Evolutionary conservation across 1,140 invertebrate species (phyloP), one percentile per base, ranked within the genome.

Genomic region (Lasaia peninsularis): DNA sequence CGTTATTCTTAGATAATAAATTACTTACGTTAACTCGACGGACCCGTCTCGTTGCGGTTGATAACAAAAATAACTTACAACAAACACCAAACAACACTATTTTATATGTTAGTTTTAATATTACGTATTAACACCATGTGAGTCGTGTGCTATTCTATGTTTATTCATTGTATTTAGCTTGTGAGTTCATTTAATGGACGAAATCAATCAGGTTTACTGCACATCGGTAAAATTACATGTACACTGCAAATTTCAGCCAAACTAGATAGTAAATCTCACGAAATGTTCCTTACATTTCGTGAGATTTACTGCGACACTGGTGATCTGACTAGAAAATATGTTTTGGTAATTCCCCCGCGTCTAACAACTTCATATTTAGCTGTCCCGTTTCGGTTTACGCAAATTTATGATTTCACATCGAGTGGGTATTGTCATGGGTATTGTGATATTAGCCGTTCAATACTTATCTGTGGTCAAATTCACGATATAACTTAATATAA

Each of bases 1-100:
- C 71, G 68, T 74, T 67, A 60, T 54, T 82, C 69, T 52, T 77
- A 80, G 66, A 67, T 68, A 75, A 71, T 75, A 75, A 79, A 67
- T 80, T 83, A 88, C 85, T 88, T 86, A 88, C 85, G 73, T 85
- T 70, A 75, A 79, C 85, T 86, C 85, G 82, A 78, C 74, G 80
- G 70, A 79, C 78, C 82, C 73, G 71, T 84, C 83, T 80, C 71
- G 82, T 80, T 74, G 85, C 85, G 70, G 73, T 75, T 83, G 80
- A 79, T 81, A 77, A 86, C 82, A 86, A 73, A 69, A 62, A 73
- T 62, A 71, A 71, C 63, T 73, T 67, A 69, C 71, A 76, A 44
- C 40, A 9, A 44, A 44, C 40, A 44, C 18, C 40, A 58, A 57
- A 52, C 48, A 20, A 37, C n/a, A 57, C 51, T 58, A 24, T 49